Evolutionary conservation across 2,888 invertebrate species (phyloP).

Genomic region (Drosophila subquinaria): DNA sequence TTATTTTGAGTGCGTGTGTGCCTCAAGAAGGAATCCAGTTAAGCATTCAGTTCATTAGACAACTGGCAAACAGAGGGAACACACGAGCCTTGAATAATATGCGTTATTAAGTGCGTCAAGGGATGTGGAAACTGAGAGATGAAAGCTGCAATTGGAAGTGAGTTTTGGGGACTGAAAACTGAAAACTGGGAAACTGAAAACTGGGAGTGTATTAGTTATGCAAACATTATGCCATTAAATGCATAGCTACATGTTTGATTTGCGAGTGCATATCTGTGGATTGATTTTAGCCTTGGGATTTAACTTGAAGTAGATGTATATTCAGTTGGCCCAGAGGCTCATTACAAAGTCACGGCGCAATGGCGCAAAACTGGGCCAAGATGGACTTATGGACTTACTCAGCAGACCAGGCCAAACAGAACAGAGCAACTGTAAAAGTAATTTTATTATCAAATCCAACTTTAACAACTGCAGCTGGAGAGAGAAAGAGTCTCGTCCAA

Average conservation of each 20-base stretch:
- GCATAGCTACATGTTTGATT: slow-evolving; percentile 59
- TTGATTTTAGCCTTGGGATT: slow-evolving; percentile 60
- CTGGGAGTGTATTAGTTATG: slow-evolving; percentile 53
- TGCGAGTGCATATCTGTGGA: slow-evolving; percentile 22
- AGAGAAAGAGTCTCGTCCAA: slow-evolving; percentile 48
- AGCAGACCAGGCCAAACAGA: slow-evolving; percentile 8
- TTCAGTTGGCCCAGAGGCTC: slow-evolving; percentile 47
- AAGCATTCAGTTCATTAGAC: slow-evolving; percentile 62
- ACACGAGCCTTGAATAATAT: slow-evolving; percentile 61
- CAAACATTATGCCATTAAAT: slow-evolving; percentile 72
- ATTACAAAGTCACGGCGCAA: slow-evolving; percentile 72
- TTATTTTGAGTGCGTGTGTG: slow-evolving; percentile 48
- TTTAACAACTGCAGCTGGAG: slow-evolving; percentile 72
- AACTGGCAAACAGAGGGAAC: slow-evolving; percentile 18
- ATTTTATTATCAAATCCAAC: slow-evolving; percentile 80
- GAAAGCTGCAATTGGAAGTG: slow-evolving; percentile 8
- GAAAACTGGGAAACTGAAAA: not conserved
- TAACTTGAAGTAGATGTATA: slow-evolving; percentile 9
- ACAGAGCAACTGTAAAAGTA: slow-evolving; percentile 70
- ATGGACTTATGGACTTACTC: slow-evolving; percentile 62
- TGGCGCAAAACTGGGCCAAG: slow-evolving; percentile 64
- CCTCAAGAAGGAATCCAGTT: slow-evolving; percentile 33
- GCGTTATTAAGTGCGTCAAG: slow-evolving; percentile 63
- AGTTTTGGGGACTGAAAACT: slow-evolving; percentile 8
- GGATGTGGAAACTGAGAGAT: slow-evolving; percentile 12